A percentile compares a stretch with the other conserved stretches of the same genome.
Conservation (phyloP, 2,113 vertebrate genomes). For the Numida meleagris region DNA sequence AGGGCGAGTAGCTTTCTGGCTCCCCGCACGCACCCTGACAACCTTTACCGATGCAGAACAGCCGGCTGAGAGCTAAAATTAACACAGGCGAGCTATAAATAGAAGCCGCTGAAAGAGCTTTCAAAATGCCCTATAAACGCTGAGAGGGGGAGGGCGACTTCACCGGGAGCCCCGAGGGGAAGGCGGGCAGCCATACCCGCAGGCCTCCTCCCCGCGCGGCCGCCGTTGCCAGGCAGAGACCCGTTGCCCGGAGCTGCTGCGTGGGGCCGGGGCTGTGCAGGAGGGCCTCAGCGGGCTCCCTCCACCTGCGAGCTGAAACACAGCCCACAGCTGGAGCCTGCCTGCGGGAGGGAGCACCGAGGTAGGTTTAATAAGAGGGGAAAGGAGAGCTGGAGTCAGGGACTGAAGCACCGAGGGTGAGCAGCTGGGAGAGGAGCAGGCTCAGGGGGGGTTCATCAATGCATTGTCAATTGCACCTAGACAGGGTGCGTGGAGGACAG, state of each 20-base stretch:
- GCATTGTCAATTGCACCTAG: not conserved
- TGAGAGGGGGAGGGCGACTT: not conserved
- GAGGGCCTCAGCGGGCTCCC: not conserved
- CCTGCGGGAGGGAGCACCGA: too few species aligned
- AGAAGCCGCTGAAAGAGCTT: not conserved
- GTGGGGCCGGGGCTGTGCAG: rapidly evolving
- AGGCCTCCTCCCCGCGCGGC: not conserved
- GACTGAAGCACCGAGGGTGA: not conserved
- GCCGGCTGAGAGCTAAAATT: not conserved
- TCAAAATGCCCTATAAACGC: not conserved
- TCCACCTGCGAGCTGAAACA: not conserved
- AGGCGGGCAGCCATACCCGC: not conserved
- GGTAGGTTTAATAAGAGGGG: too few species aligned
- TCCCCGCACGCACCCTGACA: not conserved
- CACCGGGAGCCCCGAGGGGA: not conserved
- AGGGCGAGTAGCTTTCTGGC: not conserved
- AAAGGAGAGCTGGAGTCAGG: too few species aligned
- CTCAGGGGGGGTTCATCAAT: too few species aligned
- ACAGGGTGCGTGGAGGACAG: not conserved
- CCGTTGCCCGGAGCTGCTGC: not conserved
- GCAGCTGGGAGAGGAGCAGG: not conserved
- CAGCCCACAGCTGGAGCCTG: not conserved
- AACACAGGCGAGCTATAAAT: not conserved
- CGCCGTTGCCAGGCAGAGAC: not conserved
- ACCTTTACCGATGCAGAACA: not conserved